These are phyloP conservation scores for Galerucella calmariensis DNA, from an alignment of 2,888 invertebrate species.

Conservation along the genomic window DNA sequence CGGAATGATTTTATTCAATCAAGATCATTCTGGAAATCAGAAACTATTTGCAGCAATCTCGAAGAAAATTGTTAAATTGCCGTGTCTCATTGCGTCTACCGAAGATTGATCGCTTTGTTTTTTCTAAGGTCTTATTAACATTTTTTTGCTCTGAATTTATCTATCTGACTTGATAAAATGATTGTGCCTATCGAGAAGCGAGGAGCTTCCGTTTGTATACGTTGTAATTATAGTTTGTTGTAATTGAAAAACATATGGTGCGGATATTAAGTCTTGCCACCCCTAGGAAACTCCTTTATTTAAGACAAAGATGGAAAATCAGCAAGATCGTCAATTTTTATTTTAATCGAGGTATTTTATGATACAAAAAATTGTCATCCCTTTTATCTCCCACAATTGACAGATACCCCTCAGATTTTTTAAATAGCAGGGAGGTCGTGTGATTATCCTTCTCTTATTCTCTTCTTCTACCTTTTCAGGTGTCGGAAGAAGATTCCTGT, in stretches of 20 bases:
- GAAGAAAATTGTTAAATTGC: slow-evolving; percentile 17
- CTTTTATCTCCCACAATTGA: too few relatives aligned
- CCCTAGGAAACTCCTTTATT: too few relatives aligned
- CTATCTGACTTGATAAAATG: background rate
- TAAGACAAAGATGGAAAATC: too few relatives aligned
- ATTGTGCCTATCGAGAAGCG: background rate
- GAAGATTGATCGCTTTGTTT: slow-evolving; percentile 7
- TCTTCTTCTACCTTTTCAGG: too few relatives aligned
- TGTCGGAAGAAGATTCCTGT: too few relatives aligned
- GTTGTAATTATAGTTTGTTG: background rate
- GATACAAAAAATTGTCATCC: too few relatives aligned
- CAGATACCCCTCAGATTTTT: too few relatives aligned
- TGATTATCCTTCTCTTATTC: too few relatives aligned
- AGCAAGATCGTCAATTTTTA: too few relatives aligned
- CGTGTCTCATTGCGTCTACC: background rate
- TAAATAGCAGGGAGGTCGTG: too few relatives aligned
- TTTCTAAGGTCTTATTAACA: slow-evolving; percentile 13
- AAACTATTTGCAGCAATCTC: slow-evolving; percentile 13
- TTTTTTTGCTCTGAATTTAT: slow-evolving; percentile 7
- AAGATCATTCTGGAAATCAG: slow-evolving; percentile 1
- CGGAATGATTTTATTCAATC: slow-evolving; percentile 16
- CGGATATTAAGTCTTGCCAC: too few relatives aligned
- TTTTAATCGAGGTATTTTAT: too few relatives aligned
- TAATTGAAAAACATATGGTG: background rate
- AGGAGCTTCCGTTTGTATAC: background rate